Percentiles rank a stretch among this genome's conserved stretches.
Conservation (phyloP, 2,888 invertebrate genomes). For the Lamellibrachia satsuma region DNA sequence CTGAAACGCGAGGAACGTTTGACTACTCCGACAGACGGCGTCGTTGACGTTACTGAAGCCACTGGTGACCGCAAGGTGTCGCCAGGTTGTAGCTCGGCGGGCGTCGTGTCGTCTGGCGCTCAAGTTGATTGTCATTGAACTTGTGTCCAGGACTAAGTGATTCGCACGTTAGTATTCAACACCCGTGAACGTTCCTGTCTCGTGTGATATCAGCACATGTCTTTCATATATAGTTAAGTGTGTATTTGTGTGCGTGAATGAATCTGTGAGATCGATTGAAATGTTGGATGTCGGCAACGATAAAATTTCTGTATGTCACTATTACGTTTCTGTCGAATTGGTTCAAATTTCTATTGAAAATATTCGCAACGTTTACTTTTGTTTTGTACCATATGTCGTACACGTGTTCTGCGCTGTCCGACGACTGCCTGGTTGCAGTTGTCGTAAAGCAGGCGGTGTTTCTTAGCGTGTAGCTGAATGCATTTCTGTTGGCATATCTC, state of each 20-base stretch:
- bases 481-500: background rate
- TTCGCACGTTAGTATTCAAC: background rate
- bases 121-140: background rate
- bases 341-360: background rate
- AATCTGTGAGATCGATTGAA: background rate
- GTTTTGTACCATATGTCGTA: background rate
- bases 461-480: background rate
- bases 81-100: background rate
- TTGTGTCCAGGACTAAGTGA: background rate
- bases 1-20: background rate
- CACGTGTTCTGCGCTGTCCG: background rate
- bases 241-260: background rate
- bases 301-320: too few relatives aligned
- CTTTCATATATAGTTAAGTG: conserved; percentile 7
- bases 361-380: background rate
- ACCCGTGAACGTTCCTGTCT: conserved; percentile 3
- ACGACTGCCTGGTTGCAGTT: background rate
- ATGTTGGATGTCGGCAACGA: background rate
- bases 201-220: conserved; percentile 10
- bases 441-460: background rate
- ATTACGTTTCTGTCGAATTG: background rate
- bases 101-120: background rate
- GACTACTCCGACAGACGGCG: background rate
- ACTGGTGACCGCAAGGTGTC: background rate
- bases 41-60: background rate